A percentile compares a stretch with the other conserved stretches of the same genome.
Evolutionary conservation across 2,888 invertebrate species (phyloP).

Genomic region (Synanthedon vespiformis): DNA sequence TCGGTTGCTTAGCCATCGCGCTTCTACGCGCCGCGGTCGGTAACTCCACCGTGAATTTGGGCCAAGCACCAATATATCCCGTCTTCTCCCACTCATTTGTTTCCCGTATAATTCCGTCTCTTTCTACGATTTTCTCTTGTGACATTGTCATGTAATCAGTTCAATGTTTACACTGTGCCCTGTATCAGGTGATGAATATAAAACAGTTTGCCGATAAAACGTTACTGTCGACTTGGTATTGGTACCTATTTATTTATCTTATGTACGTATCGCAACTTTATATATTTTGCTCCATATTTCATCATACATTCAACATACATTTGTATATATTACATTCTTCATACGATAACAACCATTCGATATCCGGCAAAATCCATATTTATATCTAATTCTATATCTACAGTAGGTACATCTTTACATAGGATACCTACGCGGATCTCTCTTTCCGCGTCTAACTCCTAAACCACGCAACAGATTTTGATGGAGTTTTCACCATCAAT

Average conservation of each 20-base stretch:
- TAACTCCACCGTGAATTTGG: slow-evolving; percentile 49
- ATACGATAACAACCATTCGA: too few species aligned
- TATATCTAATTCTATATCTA: too few species aligned
- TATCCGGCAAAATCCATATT: too few species aligned
- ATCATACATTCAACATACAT: too few species aligned
- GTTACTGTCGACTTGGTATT: slow-evolving; percentile 4
- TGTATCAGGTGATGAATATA: slow-evolving; percentile 25
- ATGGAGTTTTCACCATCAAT: too few species aligned
- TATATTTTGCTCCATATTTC: too few species aligned
- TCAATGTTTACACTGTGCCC: slow-evolving; percentile 52
- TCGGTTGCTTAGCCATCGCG: slow-evolving; percentile 36
- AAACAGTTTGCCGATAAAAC: slow-evolving; percentile 9
- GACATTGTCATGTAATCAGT: slow-evolving; percentile 41
- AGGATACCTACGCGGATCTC: too few species aligned
- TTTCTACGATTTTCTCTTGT: slow-evolving; percentile 27
- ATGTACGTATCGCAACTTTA: slow-evolving; percentile 4
- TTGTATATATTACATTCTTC: too few species aligned
- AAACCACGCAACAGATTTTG: too few species aligned
- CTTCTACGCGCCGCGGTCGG: slow-evolving; percentile 48
- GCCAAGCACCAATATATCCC: slow-evolving; percentile 38
- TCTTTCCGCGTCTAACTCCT: too few species aligned
- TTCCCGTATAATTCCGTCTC: slow-evolving; percentile 21
- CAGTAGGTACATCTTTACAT: too few species aligned
- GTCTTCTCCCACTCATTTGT: slow-evolving; percentile 27
- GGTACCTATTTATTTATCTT: slow-evolving; percentile 2